phyloP scores from a whole-genome alignment of 2,888 invertebrate genomes.

The Mythimna impura region DNA sequence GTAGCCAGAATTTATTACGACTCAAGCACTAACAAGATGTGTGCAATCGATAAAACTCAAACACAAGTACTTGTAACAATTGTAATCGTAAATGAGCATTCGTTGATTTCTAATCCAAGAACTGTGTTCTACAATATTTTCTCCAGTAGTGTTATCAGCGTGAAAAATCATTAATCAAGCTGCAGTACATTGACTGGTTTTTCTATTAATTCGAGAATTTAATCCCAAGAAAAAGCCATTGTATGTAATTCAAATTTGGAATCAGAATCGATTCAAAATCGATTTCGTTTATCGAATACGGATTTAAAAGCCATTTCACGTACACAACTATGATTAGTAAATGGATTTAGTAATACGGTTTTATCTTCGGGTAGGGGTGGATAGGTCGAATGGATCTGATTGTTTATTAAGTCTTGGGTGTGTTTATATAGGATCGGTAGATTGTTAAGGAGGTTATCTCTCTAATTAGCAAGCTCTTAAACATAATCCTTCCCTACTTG shows the following conservation, averaged over 20 bases:
- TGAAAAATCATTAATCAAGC: conserved; percentile 36
- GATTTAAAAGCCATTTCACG: conserved; percentile 54
- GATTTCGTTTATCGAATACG: conserved; percentile 25
- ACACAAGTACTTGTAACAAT: conserved; percentile 48
- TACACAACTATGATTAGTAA: conserved; percentile 45
- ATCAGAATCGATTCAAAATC: conserved; percentile 27
- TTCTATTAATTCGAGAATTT: conserved; percentile 24
- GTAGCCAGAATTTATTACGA: conserved; percentile 44
- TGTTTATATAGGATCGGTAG: conserved; percentile 85
- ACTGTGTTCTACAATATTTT: conserved; percentile 42
- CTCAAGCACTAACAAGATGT: conserved; percentile 39
- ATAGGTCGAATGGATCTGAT: conserved; percentile 64
- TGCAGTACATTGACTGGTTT: conserved; percentile 40
- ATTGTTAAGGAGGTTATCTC: conserved; percentile 84
- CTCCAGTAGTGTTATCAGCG: conserved; percentile 32
- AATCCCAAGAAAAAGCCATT: conserved; percentile 32
- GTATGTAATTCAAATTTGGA: conserved; percentile 36
- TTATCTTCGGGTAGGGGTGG: conserved; percentile 68
- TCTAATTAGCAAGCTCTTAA: conserved; percentile 86
- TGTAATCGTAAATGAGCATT: conserved; percentile 53
- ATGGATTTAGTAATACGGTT: conserved; percentile 60
- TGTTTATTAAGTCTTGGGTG: conserved; percentile 76
- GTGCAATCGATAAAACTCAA: conserved; percentile 56
- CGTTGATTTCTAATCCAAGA: conserved; percentile 48
- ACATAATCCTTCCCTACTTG: conserved; percentile 82